Base-by-base conservation (phyloP, 2,888 invertebrate species). In the Cerastis leucographa region DNA sequence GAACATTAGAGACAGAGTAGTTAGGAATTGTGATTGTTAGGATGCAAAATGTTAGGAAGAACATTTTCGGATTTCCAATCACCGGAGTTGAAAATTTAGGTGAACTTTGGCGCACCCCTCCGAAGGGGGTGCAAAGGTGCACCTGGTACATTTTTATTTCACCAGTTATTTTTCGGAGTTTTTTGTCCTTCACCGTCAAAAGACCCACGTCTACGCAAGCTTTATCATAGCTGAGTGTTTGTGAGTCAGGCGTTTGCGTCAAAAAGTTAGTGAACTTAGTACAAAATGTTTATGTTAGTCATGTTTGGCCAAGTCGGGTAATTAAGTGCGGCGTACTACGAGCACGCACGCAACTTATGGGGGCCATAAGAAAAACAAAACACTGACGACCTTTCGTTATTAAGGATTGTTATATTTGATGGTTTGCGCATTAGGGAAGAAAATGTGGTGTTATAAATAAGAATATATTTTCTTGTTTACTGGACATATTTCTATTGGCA, bases 231-330 rank as follows among this genome's bases (percentile, higher is more conserved):
- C 74, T 85, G 86, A 91, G 86, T 89, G 84, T 85, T 80, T 79
- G 77, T 69, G 67, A 75, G 69, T 68, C 59, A 74, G 81, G 71
- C 72, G 78, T 84, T 84, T 87, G 85, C 89, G 92, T 92, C 91
- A 91, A 87, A 90, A 93, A 93, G 90, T 93, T 92, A 87, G 90
- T 92, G 89, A 91, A 92, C 92, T 93, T 90, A 89, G 86, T 82
- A 89, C 86, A 88, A 88, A 89, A 91, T 93, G 93, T 94, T 93
- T 94, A 90, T 91, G 91, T 92, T 92, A 89, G 80, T 89, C 90
- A 89, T 94, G 94, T 94, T 93, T 93, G 90, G 89, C 89, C 90
- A 92, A 94, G 92, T 90, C 90, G 78, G 90, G 92, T 94, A 94
- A 95, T 94, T 94, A 94, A 93, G 91, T 89, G 89, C 87, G 91